These are phyloP conservation scores for Okamejei kenojei DNA, from an alignment of 2,797 vertebrate genomes.

Conservation along the genomic window DNA sequence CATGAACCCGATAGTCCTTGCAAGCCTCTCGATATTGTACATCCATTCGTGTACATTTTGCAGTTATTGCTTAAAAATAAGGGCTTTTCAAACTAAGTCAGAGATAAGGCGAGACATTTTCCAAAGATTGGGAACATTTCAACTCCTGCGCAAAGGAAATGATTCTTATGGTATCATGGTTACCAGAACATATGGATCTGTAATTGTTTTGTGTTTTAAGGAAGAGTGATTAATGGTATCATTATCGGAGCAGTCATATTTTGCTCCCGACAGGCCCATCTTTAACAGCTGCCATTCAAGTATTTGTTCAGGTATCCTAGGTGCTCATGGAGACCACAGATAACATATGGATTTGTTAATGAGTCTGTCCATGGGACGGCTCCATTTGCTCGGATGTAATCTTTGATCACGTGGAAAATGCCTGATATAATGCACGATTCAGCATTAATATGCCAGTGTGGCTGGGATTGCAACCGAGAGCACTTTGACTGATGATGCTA, in stretches of 20 bases:
- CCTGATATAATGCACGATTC: background rate
- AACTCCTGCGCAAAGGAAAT: too few species aligned
- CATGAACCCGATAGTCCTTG: too few species aligned
- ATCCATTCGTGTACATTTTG: too few species aligned
- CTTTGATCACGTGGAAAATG: conserved; percentile 1
- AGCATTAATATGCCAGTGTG: background rate
- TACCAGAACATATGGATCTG: background rate
- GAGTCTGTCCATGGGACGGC: background rate
- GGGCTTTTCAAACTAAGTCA: too few species aligned
- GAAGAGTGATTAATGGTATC: background rate
- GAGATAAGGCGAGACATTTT: too few species aligned
- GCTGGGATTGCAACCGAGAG: background rate
- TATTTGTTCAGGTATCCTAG: background rate
- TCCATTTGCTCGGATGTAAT: background rate
- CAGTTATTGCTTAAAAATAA: too few species aligned
- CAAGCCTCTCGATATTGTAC: too few species aligned
- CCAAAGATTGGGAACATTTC: too few species aligned
- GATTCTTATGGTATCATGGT: too few species aligned
- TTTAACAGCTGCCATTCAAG: background rate
- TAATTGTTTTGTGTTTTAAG: background rate
- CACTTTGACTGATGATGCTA: background rate
- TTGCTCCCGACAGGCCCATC: background rate
- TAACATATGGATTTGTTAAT: conserved; percentile 31
- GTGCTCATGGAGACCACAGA: conserved; percentile 11
- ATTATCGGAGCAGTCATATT: conserved; percentile 11